phyloP scores from a whole-genome alignment of 2,888 invertebrate genomes.

The Ceraclea dissimilis region DNA sequence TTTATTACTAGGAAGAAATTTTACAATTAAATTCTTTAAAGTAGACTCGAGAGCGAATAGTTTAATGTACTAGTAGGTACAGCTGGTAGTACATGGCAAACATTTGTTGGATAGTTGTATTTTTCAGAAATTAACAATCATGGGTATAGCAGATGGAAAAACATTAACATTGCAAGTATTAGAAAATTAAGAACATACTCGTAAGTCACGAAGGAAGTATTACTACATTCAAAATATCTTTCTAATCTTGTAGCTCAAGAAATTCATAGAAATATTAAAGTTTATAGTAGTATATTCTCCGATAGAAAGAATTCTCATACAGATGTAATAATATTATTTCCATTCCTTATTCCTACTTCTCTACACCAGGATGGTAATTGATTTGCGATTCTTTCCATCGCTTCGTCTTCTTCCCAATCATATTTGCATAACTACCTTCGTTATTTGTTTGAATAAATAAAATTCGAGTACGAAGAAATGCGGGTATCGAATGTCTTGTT shows the following conservation, averaged over 20 bases:
- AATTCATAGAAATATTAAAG: too few species aligned
- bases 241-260: too few species aligned
- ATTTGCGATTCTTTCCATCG: constrained; percentile 8
- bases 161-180: too few species aligned
- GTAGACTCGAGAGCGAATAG: too few species aligned
- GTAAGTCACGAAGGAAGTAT: too few species aligned
- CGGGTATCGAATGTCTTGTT: constrained; percentile 7
- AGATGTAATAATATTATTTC: background rate
- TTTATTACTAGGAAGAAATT: too few species aligned
- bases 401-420: constrained; percentile 5
- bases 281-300: too few species aligned
- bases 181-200: too few species aligned
- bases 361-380: constrained; percentile 3
- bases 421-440: constrained; percentile 15
- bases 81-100: background rate
- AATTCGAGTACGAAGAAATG: constrained; percentile 3
- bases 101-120: background rate
- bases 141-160: background rate
- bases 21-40: too few species aligned
- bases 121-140: background rate
- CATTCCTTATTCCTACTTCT: background rate
- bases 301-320: too few species aligned
- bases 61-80: too few species aligned
- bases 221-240: too few species aligned
- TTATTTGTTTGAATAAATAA: constrained; percentile 14